Conservation (phyloP, 2,113 vertebrate genomes). For the Panthera leo region DNA sequence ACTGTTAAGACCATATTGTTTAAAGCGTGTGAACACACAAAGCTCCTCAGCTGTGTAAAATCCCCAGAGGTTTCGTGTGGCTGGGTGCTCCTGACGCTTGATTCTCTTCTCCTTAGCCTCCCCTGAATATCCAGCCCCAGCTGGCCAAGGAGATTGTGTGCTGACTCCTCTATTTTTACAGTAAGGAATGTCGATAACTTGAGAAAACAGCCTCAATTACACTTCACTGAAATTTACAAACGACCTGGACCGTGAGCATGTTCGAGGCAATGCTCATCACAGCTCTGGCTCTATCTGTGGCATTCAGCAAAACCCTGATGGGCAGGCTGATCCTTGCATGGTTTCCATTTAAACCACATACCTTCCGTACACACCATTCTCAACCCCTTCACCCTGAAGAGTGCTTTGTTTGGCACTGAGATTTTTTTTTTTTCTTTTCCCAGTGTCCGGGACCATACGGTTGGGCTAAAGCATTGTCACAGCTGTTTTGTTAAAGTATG, state of each 20-base stretch:
- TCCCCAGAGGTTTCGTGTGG: rapidly evolving
- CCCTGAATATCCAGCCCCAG: too few relatives aligned
- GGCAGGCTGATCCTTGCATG: neutral
- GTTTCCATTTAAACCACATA: neutral
- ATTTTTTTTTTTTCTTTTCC: neutral
- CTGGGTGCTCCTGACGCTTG: rapidly evolving
- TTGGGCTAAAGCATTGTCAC: neutral
- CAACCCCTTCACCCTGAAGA: neutral
- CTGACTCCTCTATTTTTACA: neutral
- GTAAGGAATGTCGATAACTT: neutral
- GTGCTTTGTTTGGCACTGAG: neutral
- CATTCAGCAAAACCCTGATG: neutral
- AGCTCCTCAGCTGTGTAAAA: neutral
- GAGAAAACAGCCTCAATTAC: neutral
- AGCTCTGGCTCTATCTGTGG: neutral
- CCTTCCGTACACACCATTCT: neutral
- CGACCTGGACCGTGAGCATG: rapidly evolving
- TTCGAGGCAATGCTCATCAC: neutral
- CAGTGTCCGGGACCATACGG: neutral
- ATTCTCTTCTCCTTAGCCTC: neutral
- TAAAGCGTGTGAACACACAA: neutral
- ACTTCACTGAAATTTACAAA: neutral
- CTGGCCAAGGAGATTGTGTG: neutral
- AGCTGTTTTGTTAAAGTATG: neutral
- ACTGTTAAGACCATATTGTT: neutral